These are phyloP conservation scores for Hemibagrus wyckioides DNA, from an alignment of 2,113 vertebrate species.

Conservation along the genomic window DNA sequence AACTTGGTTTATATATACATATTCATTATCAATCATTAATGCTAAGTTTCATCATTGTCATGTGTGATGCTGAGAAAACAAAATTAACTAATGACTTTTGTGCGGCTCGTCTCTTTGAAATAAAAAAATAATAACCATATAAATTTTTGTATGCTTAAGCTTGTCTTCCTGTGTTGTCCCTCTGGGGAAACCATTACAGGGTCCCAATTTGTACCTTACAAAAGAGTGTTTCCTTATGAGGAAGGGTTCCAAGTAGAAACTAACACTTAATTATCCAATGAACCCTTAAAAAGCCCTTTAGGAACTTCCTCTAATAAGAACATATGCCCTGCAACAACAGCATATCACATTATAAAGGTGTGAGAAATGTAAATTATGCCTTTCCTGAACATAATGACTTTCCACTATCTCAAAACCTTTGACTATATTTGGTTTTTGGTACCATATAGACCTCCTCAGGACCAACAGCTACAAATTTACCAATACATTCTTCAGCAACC, in stretches of 20 bases:
- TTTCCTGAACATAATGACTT: background rate
- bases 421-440: background rate
- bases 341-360: background rate
- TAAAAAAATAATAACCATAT: background rate
- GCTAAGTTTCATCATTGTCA: background rate
- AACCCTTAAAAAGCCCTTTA: background rate
- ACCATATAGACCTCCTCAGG: background rate
- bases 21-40: background rate
- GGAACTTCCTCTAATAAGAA: background rate
- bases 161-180: background rate
- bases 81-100: background rate
- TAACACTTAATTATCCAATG: background rate
- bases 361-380: background rate
- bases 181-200: background rate
- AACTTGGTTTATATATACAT: too few species aligned
- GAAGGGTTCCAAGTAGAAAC: background rate
- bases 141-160: background rate
- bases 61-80: slow-evolving; percentile 19
- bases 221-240: background rate
- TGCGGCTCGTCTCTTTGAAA: background rate
- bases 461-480: background rate
- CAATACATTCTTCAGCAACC: background rate
- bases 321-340: background rate
- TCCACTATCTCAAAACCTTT: background rate
- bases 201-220: background rate